Evolutionary conservation across 2,797 vertebrate species (phyloP), one percentile per base, ranked within the genome.

Genomic region (Bucorvus abyssinicus): DNA sequence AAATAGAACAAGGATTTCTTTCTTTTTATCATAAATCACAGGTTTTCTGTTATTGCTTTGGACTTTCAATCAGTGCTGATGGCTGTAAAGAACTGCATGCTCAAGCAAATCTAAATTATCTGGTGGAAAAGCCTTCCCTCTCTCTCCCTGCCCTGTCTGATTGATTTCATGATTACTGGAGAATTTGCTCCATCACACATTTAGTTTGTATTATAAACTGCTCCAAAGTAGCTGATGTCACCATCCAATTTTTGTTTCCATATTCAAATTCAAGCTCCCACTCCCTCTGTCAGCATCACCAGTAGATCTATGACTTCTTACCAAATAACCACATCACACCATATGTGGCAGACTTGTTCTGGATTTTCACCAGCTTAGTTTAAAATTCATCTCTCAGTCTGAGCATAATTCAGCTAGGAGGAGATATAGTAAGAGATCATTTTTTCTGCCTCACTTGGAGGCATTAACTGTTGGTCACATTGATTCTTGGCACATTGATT

Each of bases 11-110:
- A 34, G 15, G 45, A 82, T 78, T 84, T 83, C 71, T 92, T 91
- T 78, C 59, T 69, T 85, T 65, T 94, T 53, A 81, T 81, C 69
- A 73, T 78, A 85, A 87, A 87, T 73, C 90, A 86, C 29, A 56
- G 52, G 18, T n/a, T 92, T 74, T 90, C 47, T 60, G 63, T 69
- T 84, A 53, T 20, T 78, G 81, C 64, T 77, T 76, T 74, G 42
- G 81, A 55, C 32, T 84, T 82, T 68, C 53, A 84, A 4, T 89
- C 74, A 61, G 57, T 6, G 13, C 45, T 70, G 53, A 50, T 53
- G 23, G 42, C 78, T 89, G 27, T 55, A 44, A 68, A 75, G 70
- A 89, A 55, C 24, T 30, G 47, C 60, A 68, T 14, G 5, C 77
- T 49, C 57, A 82, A 75, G 77, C 13, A 84, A 92, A 86, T 57